Percentiles rank a stretch among this genome's conserved stretches.
These are phyloP conservation scores for Cryptocheilus praepositus DNA, from an alignment of 2,888 invertebrate species.

Conservation along the genomic window DNA sequence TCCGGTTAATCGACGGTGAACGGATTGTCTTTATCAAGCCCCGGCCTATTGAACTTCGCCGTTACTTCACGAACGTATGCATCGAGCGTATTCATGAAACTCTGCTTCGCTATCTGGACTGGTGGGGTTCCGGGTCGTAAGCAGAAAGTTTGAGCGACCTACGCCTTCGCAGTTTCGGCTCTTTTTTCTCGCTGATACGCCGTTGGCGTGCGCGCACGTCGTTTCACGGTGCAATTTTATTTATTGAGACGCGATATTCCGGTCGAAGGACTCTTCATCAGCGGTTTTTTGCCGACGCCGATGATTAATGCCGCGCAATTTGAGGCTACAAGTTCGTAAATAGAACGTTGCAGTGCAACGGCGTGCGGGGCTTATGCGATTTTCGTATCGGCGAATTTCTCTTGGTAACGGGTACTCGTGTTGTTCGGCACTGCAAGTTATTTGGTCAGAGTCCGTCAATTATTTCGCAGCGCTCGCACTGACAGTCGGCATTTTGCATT, in stretches of 20 bases:
- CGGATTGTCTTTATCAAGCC: constrained; percentile 9
- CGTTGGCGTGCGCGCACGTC: constrained; percentile 66
- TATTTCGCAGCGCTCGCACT: too few relatives aligned
- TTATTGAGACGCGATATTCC: constrained; percentile 31
- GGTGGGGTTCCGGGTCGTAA: too few relatives aligned
- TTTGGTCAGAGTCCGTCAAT: too few relatives aligned
- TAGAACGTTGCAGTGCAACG: background rate
- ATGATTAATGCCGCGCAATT: constrained; percentile 19
- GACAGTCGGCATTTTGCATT: too few relatives aligned
- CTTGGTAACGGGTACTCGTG: too few relatives aligned
- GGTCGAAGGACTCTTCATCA: constrained; percentile 33
- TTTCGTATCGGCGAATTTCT: too few relatives aligned
- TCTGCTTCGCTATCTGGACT: too few relatives aligned
- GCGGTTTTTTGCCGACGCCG: background rate
- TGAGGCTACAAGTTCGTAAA: constrained; percentile 10
- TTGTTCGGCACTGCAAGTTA: too few relatives aligned
- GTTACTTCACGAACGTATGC: constrained; percentile 12
- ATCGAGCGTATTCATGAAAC: too few relatives aligned
- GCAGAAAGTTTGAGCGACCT: too few relatives aligned
- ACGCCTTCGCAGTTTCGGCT: too few relatives aligned
- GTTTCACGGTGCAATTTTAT: constrained; percentile 69
- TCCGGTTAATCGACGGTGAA: background rate
- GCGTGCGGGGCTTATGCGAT: too few relatives aligned
- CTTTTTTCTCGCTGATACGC: constrained; percentile 63
- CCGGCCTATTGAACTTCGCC: constrained; percentile 5